phyloP scores from a whole-genome alignment of 35 echinoderm and acorn worm genomes.

The Stichopus chloronotus region DNA sequence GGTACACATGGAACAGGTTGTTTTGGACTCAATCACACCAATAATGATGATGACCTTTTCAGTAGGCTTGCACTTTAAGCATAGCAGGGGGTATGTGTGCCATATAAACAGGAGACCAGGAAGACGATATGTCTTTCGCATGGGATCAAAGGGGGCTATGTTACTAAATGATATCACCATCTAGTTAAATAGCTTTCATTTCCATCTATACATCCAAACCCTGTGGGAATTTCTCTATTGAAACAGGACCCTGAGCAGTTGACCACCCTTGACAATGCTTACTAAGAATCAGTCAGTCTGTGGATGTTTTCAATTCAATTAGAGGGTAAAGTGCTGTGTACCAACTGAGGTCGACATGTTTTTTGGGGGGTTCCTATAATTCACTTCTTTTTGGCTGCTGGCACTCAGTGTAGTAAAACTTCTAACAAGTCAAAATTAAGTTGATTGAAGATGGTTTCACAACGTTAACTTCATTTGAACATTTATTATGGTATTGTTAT shows the following conservation, averaged over 20 bases:
- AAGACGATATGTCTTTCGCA: constrained; percentile 9
- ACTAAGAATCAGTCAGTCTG: not conserved
- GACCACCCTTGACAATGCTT: constrained; percentile 53
- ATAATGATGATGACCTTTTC: constrained; percentile 19
- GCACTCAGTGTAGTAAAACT: not conserved
- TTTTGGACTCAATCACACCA: constrained; percentile 25
- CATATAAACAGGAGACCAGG: constrained; percentile 48
- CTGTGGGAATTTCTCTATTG: constrained; percentile 1
- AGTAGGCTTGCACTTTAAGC: constrained; percentile 39
- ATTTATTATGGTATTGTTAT: not conserved
- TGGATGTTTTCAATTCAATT: constrained; percentile 57
- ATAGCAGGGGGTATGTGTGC: constrained; percentile 42
- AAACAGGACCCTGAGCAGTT: constrained; percentile 33
- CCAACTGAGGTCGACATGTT: constrained; percentile 23
- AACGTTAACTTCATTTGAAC: not conserved
- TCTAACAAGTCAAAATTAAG: not conserved
- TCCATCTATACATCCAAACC: constrained; percentile 4
- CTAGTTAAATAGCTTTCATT: constrained; percentile 20
- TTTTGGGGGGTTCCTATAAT: not conserved
- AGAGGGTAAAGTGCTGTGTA: constrained; percentile 42
- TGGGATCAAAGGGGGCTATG: constrained; percentile 28
- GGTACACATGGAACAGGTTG: not conserved
- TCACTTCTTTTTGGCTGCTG: not conserved
- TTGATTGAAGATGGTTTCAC: not conserved
- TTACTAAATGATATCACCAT: constrained; percentile 18